Percentiles rank a stretch among this genome's conserved stretches.
Evolutionary conservation across 2,797 vertebrate species (phyloP).

Genomic region (Gymnopithys bicolor): DNA sequence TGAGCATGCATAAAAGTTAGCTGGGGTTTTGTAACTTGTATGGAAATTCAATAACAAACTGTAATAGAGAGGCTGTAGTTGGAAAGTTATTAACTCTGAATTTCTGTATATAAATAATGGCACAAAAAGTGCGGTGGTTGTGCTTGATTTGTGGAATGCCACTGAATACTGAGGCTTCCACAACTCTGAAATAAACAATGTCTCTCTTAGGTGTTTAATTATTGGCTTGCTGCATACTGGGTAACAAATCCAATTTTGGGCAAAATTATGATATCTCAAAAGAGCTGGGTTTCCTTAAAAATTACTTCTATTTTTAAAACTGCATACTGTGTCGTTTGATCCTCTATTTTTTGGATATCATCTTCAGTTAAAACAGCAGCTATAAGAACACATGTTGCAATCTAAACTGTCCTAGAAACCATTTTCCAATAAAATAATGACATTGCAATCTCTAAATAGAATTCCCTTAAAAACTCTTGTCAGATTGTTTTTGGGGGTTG

Average conservation of each 20-base stretch:
- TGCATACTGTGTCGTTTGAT: background rate
- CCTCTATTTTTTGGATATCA: background rate
- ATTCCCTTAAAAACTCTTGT: background rate
- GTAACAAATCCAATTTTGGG: too few relatives aligned
- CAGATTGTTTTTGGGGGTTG: background rate
- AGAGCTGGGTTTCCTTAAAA: background rate
- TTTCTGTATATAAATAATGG: too few relatives aligned
- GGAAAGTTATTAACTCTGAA: background rate
- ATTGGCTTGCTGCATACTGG: too few relatives aligned
- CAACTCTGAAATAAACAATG: fast-evolving
- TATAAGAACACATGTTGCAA: fast-evolving
- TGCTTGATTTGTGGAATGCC: background rate
- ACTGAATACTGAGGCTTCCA: background rate
- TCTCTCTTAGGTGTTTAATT: background rate
- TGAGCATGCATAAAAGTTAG: too few relatives aligned
- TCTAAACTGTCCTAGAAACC: background rate
- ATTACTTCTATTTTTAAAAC: background rate
- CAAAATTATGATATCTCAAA: background rate
- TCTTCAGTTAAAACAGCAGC: background rate
- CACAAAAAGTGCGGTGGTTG: fast-evolving
- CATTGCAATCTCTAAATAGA: background rate
- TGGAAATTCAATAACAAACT: background rate
- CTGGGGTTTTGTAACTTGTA: too few relatives aligned
- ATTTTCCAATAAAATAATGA: background rate
- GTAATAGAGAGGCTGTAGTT: background rate